A percentile compares a stretch with the other conserved stretches of the same genome.
These are phyloP conservation scores for Melanogrammus aeglefinus DNA, from an alignment of 2,797 vertebrate genomes.

Conservation along the genomic window DNA sequence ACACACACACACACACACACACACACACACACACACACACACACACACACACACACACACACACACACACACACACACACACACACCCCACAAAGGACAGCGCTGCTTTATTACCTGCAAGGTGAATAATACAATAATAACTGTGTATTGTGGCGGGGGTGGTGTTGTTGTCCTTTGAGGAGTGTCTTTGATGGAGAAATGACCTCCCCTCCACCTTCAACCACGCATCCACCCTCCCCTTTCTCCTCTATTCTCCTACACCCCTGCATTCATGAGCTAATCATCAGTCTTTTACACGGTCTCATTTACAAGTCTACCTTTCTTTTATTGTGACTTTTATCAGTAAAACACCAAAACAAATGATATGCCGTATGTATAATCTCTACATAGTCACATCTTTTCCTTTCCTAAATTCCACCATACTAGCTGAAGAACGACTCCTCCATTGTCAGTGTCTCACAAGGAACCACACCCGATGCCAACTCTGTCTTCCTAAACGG, in stretches of 20 bases:
- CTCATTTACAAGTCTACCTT: neutral
- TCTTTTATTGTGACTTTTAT: neutral
- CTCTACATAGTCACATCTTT: neutral
- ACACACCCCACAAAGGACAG: slow-evolving; percentile 31
- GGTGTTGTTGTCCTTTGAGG: slow-evolving; percentile 41
- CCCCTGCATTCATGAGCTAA: neutral
- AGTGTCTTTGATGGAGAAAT: slow-evolving; percentile 45
- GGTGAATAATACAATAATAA: slow-evolving; percentile 39
- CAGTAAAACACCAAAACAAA: neutral
- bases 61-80: neutral
- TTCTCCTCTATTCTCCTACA: neutral
- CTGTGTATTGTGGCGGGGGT: slow-evolving; percentile 39
- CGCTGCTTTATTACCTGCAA: slow-evolving; percentile 46
- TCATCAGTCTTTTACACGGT: neutral
- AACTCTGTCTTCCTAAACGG: neutral
- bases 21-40: neutral
- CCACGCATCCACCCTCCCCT: slow-evolving; percentile 23
- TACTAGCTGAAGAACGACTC: neutral
- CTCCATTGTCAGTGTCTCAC: neutral
- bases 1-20: neutral
- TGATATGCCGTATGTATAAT: too few species aligned
- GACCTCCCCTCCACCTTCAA: slow-evolving; percentile 33
- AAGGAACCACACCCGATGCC: too few species aligned
- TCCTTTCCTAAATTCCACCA: neutral
- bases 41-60: neutral